Conservation (phyloP, 2,888 invertebrate genomes). For the Dexiosoma caninum region DNA sequence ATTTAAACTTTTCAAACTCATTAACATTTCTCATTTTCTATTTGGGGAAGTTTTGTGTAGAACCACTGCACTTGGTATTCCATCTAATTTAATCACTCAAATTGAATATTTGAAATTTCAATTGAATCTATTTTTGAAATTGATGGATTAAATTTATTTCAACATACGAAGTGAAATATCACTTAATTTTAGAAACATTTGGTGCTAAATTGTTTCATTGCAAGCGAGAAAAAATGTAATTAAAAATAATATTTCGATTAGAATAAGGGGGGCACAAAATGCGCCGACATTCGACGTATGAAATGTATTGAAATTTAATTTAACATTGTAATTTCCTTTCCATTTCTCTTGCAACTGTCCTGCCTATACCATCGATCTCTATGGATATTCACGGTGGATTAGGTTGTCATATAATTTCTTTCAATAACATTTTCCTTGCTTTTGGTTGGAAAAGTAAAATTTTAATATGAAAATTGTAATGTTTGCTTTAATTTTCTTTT, state of each 20-base stretch:
- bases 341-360: too few relatives aligned
- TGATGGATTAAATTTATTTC: conserved; percentile 29
- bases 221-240: neutral
- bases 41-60: neutral
- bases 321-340: too few relatives aligned
- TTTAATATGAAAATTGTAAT: neutral
- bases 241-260: too few relatives aligned
- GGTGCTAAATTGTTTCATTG: neutral
- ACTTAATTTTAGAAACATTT: conserved; percentile 20
- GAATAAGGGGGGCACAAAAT: too few relatives aligned
- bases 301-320: too few relatives aligned
- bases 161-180: neutral
- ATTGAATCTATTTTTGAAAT: conserved; percentile 23
- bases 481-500: neutral
- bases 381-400: too few relatives aligned
- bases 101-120: conserved; percentile 15
- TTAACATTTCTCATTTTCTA: conserved; percentile 15
- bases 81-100: conserved; percentile 45
- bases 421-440: neutral
- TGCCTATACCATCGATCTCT: too few relatives aligned
- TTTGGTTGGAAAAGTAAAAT: neutral
- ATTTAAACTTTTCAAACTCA: neutral
- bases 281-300: too few relatives aligned
- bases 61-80: neutral
- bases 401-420: too few relatives aligned